Evolutionary conservation across 2,113 vertebrate genomes (phyloP).

Genomic region (Camelus dromedarius): DNA sequence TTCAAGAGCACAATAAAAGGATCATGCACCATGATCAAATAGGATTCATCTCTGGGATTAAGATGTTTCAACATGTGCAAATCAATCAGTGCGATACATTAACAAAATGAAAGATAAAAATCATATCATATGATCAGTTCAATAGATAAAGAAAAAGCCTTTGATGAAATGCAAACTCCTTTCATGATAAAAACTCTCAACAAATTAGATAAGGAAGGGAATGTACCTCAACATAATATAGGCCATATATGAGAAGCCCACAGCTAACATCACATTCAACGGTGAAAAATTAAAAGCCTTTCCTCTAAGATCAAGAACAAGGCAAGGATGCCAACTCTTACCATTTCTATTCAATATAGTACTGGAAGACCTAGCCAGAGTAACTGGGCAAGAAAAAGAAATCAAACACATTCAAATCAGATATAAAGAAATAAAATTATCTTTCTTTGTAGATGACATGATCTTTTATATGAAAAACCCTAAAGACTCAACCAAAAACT

Average conservation of each 20-base stretch:
- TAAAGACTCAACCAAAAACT: not conserved
- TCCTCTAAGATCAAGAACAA: not conserved
- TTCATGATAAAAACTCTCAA: not conserved
- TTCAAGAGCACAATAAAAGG: not conserved
- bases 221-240: not conserved
- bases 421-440: not conserved
- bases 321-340: not conserved
- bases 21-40: not conserved
- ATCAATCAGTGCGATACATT: not conserved
- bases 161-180: not conserved
- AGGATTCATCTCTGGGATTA: not conserved
- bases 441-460: not conserved
- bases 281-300: not conserved
- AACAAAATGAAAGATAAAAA: not conserved
- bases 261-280: not conserved
- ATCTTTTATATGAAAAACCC: not conserved
- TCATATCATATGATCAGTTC: not conserved
- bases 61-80: not conserved
- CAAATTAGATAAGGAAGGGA: not conserved
- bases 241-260: not conserved
- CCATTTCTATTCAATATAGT: not conserved
- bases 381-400: not conserved
- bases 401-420: not conserved
- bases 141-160: not conserved
- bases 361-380: not conserved